These are phyloP conservation scores for Chlorops oryzae DNA, from an alignment of 1,140 invertebrate species.

Conservation along the genomic window DNA sequence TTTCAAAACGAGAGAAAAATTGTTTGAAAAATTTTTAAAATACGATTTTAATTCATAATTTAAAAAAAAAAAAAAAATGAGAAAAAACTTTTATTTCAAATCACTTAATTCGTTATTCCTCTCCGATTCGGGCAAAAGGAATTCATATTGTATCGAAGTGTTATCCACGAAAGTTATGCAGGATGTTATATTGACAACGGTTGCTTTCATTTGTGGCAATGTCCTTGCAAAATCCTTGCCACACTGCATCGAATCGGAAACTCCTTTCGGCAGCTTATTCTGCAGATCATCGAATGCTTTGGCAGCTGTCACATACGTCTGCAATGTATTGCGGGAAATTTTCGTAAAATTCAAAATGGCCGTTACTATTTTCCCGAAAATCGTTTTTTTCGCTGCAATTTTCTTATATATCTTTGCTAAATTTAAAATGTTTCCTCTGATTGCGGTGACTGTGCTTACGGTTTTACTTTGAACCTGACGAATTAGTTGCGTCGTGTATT, in stretches of 20 bases:
- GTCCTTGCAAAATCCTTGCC: conserved; percentile 21
- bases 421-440: conserved; percentile 22
- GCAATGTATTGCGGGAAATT: conserved; percentile 26
- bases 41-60: no score
- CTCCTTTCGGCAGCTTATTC: conserved; percentile 26
- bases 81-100: no score
- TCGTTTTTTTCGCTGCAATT: conserved; percentile 27
- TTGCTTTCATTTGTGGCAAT: conserved; percentile 32
- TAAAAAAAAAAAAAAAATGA: no score
- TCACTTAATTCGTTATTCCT: no score
- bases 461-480: conserved; percentile 30
- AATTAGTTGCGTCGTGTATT: conserved; percentile 23
- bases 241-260: conserved; percentile 19
- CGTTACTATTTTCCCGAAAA: conserved; percentile 33
- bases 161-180: conserved; percentile 29
- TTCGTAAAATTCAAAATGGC: conserved; percentile 27
- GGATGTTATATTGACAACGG: conserved; percentile 29
- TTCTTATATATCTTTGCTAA: conserved; percentile 37
- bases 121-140: conserved; percentile 31
- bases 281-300: conserved; percentile 26
- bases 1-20: no score
- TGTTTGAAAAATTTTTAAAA: no score
- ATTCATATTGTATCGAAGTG: conserved; percentile 27
- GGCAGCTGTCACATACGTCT: conserved; percentile 33
- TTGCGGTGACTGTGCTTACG: conserved; percentile 28